Percentiles rank a stretch among this genome's conserved stretches.
Conservation (phyloP, 2,113 vertebrate genomes). For the Halichoerus grypus region DNA sequence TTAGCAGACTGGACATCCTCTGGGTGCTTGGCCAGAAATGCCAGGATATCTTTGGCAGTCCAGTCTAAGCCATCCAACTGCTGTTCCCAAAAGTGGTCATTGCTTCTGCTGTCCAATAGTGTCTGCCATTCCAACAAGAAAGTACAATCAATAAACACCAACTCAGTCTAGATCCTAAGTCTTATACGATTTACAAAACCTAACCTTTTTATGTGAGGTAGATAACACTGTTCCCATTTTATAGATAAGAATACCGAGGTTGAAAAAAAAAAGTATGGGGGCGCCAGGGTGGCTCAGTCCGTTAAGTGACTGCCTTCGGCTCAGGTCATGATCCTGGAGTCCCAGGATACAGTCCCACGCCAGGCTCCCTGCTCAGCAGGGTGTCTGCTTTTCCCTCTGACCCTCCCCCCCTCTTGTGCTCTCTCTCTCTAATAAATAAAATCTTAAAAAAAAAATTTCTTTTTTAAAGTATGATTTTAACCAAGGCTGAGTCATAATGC, state of each 20-base stretch:
- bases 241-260: neutral
- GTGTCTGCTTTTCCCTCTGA: too few species aligned
- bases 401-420: too few species aligned
- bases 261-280: neutral
- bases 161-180: neutral
- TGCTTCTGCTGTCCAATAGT: conserved; percentile 90
- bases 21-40: conserved; percentile 91
- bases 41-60: conserved; percentile 90
- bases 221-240: neutral
- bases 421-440: too few species aligned
- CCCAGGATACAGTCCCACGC: too few species aligned
- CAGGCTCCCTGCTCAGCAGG: too few species aligned
- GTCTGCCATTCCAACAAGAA: conserved; percentile 85
- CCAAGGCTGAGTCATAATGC: neutral
- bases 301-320: too few species aligned
- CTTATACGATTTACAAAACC: neutral
- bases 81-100: conserved; percentile 87
- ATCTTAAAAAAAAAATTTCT: too few species aligned
- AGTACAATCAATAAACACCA: neutral
- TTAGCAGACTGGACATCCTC: conserved; percentile 83
- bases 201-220: neutral
- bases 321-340: too few species aligned
- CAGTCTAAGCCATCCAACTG: conserved; percentile 90
- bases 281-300: too few species aligned
- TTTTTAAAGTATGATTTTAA: neutral